Conservation (phyloP, 1,140 invertebrate genomes). For the Achroia grisella region DNA sequence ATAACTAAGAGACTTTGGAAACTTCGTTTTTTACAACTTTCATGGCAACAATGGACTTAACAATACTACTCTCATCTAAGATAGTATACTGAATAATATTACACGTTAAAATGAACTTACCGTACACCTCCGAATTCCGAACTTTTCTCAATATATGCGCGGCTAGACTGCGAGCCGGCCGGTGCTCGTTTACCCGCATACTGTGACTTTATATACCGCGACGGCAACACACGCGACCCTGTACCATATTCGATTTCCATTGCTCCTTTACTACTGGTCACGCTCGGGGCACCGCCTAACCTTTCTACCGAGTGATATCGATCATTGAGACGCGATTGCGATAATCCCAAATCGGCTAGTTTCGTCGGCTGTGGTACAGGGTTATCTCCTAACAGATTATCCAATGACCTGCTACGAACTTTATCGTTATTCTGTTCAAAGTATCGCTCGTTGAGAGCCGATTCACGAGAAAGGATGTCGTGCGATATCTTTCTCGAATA, state of each 20-base stretch:
- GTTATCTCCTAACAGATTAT: constrained; percentile 81
- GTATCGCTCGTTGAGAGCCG: constrained; percentile 90
- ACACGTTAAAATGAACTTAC: constrained; percentile 31
- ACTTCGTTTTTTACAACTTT: too few relatives aligned
- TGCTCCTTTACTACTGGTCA: constrained; percentile 47
- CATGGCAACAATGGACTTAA: too few relatives aligned
- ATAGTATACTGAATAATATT: too few relatives aligned
- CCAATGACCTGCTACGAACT: constrained; percentile 85
- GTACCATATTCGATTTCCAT: constrained; percentile 60
- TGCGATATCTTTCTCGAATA: constrained; percentile 81
- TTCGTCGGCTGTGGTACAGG: constrained; percentile 71
- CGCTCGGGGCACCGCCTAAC: constrained; percentile 73
- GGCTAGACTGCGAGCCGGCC: constrained; percentile 88
- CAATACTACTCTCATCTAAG: too few relatives aligned
- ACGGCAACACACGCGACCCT: constrained; percentile 77
- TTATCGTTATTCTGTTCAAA: constrained; percentile 85
- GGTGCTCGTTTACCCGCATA: constrained; percentile 83
- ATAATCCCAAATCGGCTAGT: constrained; percentile 83
- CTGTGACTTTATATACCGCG: constrained; percentile 89
- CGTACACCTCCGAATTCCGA: constrained; percentile 83
- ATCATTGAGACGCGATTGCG: constrained; percentile 88
- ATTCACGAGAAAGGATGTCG: constrained; percentile 86
- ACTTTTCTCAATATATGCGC: constrained; percentile 86
- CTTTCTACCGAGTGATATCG: constrained; percentile 89
- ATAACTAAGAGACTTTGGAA: too few relatives aligned